Evolutionary conservation across 2,797 vertebrate genomes (phyloP), one percentile per base, ranked within the genome.

Genomic region (Toxotes lorentzi): DNA sequence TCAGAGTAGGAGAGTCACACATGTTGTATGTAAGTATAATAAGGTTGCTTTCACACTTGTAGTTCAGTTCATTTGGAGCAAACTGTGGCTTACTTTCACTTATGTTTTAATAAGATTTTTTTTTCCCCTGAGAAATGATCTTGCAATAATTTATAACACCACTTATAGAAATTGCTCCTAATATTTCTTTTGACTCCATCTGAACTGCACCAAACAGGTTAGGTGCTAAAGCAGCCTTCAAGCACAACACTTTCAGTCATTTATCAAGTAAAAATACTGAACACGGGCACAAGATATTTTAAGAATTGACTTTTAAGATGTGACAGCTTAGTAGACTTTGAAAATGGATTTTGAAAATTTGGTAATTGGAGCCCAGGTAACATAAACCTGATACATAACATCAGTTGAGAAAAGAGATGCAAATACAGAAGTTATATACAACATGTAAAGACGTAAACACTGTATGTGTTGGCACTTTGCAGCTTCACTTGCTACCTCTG

Each of bases 401-500:
- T 53, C 23, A 27, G 23, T 53, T 38, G 10, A 53, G 41, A 34
- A 12, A 10, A 23, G 12, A 35, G 59, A 63, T 38, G 13, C 62
- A 70, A 58, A 58, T 21, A 34, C 35, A 35, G 24, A 4, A 19
- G 16, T 57, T 45, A 5, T 27, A 30, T n/a, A 59, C 5, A 16
- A n/a, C 4, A 35, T 50, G 41, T 54, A 5, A n/a, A 30, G 8
- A 63, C 35, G 17, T 43, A 43, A 51, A 51, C 50, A 12, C 27
- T 35, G 41, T 13, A 30, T 17, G 30, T 57, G 34, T 19, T 2
- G 7, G 5, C 38, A 23, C 16, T 2, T 3, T 10, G 10, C 9
- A 35, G 63, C 23, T 58, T 65, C 45, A 51, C 32, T 67, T 47
- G n/a, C 43, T 30, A 32, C 50, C 64, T 34, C 12, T 14, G 54